A percentile compares a stretch with the other conserved stretches of the same genome.
These are phyloP conservation scores for Muntiacus reevesi DNA, from an alignment of 2,113 vertebrate species.

Conservation along the genomic window DNA sequence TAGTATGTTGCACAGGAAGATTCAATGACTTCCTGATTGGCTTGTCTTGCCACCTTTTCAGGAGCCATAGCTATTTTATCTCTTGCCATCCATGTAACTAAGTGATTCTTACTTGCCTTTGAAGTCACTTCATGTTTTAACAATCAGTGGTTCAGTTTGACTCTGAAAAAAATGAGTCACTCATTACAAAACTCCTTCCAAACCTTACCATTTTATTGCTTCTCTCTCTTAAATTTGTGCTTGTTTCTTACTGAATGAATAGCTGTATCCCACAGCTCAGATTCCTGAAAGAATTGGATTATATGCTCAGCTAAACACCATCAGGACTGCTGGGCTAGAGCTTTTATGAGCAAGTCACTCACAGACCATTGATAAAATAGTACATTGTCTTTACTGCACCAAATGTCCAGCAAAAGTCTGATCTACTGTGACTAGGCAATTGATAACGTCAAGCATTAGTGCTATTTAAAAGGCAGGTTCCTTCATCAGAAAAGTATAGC, in stretches of 20 bases:
- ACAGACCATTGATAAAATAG: background rate
- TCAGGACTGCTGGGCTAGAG: background rate
- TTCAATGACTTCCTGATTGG: background rate
- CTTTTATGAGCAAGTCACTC: background rate
- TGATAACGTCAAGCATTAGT: background rate
- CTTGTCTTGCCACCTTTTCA: background rate
- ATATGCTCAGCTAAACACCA: background rate
- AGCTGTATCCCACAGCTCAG: background rate
- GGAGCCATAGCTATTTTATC: background rate
- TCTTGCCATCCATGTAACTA: background rate
- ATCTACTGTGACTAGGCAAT: background rate
- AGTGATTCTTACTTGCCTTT: background rate
- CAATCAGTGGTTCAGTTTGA: background rate
- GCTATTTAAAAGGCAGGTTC: background rate
- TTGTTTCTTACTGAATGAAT: background rate
- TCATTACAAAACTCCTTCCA: background rate
- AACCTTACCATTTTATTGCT: background rate
- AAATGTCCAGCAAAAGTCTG: background rate
- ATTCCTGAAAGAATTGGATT: constrained; percentile 17
- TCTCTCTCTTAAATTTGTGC: background rate
- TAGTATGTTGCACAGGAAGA: background rate
- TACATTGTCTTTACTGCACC: background rate
- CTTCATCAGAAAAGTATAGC: background rate
- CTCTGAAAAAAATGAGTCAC: background rate
- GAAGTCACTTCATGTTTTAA: background rate